Evolutionary conservation across 2,797 vertebrate species (phyloP), one percentile per base, ranked within the genome.

Genomic region (Paedocypris micromegethes): DNA sequence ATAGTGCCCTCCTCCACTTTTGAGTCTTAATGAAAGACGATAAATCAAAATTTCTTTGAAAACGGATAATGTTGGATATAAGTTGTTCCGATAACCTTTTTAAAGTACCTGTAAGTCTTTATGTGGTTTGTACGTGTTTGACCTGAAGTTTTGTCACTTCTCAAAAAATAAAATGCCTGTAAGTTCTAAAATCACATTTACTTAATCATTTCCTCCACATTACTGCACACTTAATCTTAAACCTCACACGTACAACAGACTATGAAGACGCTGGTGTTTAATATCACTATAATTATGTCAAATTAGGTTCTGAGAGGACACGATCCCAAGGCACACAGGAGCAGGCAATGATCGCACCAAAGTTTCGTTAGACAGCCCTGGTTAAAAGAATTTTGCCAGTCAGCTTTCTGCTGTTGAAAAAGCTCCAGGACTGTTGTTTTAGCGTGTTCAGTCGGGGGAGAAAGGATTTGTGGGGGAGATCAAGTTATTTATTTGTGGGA

Each of bases 361-460:
- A 75, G 85, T 77, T 82, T 79, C 80, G 79, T 82, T 83, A 82
- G 77, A 78, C 73, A 74, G 75, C 82, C 84, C 78, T 56, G 9
- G 67, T 82, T 83, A 85, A 88, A 88, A 84, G 86, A 88, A 88
- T 88, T 84, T 86, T 81, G 71, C 79, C 76, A 79, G 87, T 90
- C 90, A 90, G 90, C 88, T 71, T 72, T 89, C 88, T 87, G 75
- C 84, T 82, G 89, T 88, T 81, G 81, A 86, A 84, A 89, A 84
- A 72, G 82, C 60, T 79, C 83, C 78, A 49, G 78, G 81, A 84
- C 83, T 90, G 88, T 90, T 91, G 83, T 86, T 87, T 67, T 85
- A 89, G 83, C 84, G 77, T 86, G 85, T 81, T 86, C 84, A 83
- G 79, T 85, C 80, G 79, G 85, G 80, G 83, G 77, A 84, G 81